These are phyloP conservation scores for Pandemis heparana DNA, from an alignment of 2,888 invertebrate genomes.

Conservation along the genomic window DNA sequence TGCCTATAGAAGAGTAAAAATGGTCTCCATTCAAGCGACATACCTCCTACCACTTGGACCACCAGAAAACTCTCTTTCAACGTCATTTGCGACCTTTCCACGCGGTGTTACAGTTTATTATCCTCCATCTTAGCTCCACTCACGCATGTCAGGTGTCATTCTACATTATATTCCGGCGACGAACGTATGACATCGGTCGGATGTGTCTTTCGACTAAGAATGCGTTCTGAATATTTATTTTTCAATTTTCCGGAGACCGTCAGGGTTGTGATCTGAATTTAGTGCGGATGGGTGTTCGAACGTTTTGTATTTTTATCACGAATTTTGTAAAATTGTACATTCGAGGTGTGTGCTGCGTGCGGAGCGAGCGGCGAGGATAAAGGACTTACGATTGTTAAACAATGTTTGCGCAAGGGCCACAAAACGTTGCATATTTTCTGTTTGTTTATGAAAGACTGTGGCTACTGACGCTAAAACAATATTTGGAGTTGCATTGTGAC, in stretches of 20 bases:
- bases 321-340: slow-evolving; percentile 10
- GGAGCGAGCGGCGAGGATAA: not conserved
- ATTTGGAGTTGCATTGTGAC: no score
- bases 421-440: not conserved
- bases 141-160: slow-evolving; percentile 39
- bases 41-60: slow-evolving; percentile 17
- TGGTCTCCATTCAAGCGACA: not conserved
- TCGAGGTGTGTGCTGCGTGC: slow-evolving; percentile 5
- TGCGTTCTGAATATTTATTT: slow-evolving; percentile 72
- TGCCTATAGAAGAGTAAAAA: not conserved
- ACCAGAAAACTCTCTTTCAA: slow-evolving; percentile 1
- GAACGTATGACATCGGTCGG: slow-evolving; percentile 53
- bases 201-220: slow-evolving; percentile 52
- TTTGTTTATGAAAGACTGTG: not conserved
- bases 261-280: slow-evolving; percentile 58
- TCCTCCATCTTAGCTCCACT: slow-evolving; percentile 15
- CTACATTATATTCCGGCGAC: slow-evolving; percentile 31
- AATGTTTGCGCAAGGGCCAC: not conserved
- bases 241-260: slow-evolving; percentile 63
- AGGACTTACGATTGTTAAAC: not conserved
- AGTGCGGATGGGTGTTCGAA: slow-evolving; percentile 48
- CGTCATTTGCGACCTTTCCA: slow-evolving; percentile 28
- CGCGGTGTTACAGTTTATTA: slow-evolving; percentile 35
- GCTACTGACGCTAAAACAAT: no score
- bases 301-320: slow-evolving; percentile 37